Base-by-base conservation (phyloP, 2,888 invertebrate genomes). In the Ophioninae sp. region DNA sequence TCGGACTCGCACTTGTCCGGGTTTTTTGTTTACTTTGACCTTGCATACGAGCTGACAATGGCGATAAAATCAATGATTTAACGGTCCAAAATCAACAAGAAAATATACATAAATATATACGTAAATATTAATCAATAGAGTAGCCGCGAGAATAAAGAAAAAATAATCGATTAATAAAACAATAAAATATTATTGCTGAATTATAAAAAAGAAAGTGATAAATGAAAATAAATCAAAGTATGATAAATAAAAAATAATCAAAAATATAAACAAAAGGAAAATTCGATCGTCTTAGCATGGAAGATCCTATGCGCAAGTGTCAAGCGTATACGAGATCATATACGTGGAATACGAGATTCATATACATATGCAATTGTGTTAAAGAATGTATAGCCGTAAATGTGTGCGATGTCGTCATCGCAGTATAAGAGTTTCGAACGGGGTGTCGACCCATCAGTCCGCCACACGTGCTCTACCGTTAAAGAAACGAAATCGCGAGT, bases 391-490 rank as follows among this genome's bases (percentile, higher is more conserved):
- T 83, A 78, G 77, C 81, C 83, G 69, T 81, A 74, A 70, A 69
- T 78, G 17, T 44, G n/a, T 30, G 65, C 61, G 65, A 65, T 17
- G 67, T 62, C 61, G 69, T 70, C 64, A 74, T 70, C 10, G 57
- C 37, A 77, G 74, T 89, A 89, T 90, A 91, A 90, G 84, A 88
- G 88, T 81, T 76, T 80, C 20, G 80, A 82, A 85, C 85, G 86
- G 89, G 87, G 88, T 90, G 88, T 87, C 90, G 88, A 90, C 89
- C 88, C 87, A 86, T 69, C 87, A 89, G 89, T 87, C 85, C 86
- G 81, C 84, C 74, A 87, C 90, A 90, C 89, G 88, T 89, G 89
- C 82, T 85, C 21, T 65, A 79, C 59, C 73, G 68, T 20, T 62
- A 81, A 61, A 62, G 50, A 6, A 17, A 50, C 50, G 30, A 17